A percentile compares a stretch with the other conserved stretches of the same genome.
Conservation (phyloP, 2,888 invertebrate species). For the Sphinx pinastri region DNA sequence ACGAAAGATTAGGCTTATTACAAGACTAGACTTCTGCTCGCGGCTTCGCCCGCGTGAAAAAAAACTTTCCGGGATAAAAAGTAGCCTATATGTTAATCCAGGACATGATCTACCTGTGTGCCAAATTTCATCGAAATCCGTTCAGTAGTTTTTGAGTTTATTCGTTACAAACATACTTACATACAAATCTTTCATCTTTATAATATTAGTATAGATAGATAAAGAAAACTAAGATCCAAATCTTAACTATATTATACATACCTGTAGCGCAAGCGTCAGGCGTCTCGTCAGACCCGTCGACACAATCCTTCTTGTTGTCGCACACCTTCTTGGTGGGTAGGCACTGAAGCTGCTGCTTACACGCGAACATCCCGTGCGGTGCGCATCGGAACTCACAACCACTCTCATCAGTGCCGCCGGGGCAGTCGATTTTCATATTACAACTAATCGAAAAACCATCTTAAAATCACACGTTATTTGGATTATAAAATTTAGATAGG, state of each 20-base stretch:
- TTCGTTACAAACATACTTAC: too few species aligned
- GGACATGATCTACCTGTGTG: too few species aligned
- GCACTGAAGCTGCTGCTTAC: constrained; percentile 84
- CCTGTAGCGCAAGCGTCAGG: constrained; percentile 61
- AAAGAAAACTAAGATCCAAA: too few species aligned
- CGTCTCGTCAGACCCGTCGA: constrained; percentile 89
- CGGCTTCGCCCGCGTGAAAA: too few species aligned
- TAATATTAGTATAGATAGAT: too few species aligned
- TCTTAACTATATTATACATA: constrained; percentile 33
- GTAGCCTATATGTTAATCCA: too few species aligned
- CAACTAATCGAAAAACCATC: constrained; percentile 73
- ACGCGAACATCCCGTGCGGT: constrained; percentile 74
- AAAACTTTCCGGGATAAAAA: too few species aligned
- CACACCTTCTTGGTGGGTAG: constrained; percentile 61
- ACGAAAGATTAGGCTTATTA: too few species aligned
- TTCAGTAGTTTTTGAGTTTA: too few species aligned
- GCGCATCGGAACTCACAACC: constrained; percentile 74
- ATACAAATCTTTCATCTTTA: too few species aligned
- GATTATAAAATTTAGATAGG: background rate
- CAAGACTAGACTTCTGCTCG: too few species aligned
- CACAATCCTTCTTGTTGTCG: constrained; percentile 86
- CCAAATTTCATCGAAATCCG: too few species aligned
- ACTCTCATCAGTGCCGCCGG: constrained; percentile 88
- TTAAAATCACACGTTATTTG: background rate
- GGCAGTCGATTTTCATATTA: constrained; percentile 87